Percentiles rank a stretch among this genome's conserved stretches.
These are phyloP conservation scores for Homalodisca vitripennis DNA, from an alignment of 1,140 invertebrate species.

Conservation along the genomic window DNA sequence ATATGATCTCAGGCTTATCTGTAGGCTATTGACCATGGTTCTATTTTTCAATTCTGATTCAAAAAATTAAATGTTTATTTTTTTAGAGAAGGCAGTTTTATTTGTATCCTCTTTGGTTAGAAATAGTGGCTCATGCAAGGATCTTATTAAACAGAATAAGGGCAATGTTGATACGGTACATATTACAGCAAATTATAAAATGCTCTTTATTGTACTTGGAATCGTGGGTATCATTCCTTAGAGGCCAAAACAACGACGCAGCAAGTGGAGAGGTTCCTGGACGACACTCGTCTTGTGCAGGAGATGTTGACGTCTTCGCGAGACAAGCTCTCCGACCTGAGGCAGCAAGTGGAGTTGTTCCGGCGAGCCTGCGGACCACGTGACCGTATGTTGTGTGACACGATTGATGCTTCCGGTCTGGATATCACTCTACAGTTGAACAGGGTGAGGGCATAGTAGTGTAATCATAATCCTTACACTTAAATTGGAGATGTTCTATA, in stretches of 20 bases:
- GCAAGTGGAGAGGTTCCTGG: slow-evolving; percentile 55
- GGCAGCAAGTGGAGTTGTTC: slow-evolving; percentile 56
- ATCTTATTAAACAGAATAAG: too few relatives aligned
- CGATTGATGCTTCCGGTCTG: slow-evolving; percentile 60
- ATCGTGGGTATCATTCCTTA: slow-evolving; percentile 12
- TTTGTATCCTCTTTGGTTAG: too few relatives aligned
- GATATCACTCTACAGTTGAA: slow-evolving; percentile 51
- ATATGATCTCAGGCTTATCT: too few relatives aligned
- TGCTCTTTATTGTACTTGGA: not conserved
- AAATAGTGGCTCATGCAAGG: too few relatives aligned
- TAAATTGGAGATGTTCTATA: too few relatives aligned
- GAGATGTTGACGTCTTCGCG: slow-evolving; percentile 31
- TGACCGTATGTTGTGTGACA: slow-evolving; percentile 63
- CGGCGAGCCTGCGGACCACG: slow-evolving; percentile 56
- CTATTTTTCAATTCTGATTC: too few relatives aligned
- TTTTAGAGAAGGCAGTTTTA: too few relatives aligned
- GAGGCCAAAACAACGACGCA: slow-evolving; percentile 48
- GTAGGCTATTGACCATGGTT: too few relatives aligned
- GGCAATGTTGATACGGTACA: too few relatives aligned
- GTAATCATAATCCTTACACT: too few relatives aligned
- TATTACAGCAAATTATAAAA: not conserved
- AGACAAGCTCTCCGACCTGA: slow-evolving; percentile 51
- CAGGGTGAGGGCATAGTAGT: slow-evolving; percentile 48
- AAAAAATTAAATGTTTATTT: too few relatives aligned
- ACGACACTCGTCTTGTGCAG: slow-evolving; percentile 44